A percentile compares a stretch with the other conserved stretches of the same genome.
Conservation (phyloP, 2,797 vertebrate genomes). For the Acrocephalus scirpaceus region DNA sequence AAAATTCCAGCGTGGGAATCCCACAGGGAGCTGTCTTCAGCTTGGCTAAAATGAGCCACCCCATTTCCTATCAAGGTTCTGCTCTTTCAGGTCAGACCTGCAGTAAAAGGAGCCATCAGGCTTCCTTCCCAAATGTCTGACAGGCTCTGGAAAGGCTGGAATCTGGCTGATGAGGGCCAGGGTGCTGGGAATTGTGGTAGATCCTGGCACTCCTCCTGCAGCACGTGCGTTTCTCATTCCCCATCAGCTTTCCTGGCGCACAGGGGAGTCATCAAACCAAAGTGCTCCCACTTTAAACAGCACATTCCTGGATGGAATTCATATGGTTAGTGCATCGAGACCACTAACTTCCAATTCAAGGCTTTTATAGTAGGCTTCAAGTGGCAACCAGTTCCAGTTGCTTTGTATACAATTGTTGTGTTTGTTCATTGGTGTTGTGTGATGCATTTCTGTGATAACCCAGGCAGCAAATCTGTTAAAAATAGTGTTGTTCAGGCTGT, state of each 20-base stretch:
- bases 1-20: background rate
- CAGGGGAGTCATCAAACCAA: background rate
- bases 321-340: background rate
- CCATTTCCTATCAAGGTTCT: background rate
- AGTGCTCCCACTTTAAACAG: background rate
- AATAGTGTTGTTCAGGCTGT: background rate
- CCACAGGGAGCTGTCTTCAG: background rate
- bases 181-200: background rate
- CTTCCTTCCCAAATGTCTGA: background rate
- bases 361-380: background rate
- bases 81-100: conserved; percentile 7
- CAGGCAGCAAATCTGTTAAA: background rate
- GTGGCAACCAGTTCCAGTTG: background rate
- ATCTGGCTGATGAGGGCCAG: background rate
- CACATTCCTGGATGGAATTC: background rate
- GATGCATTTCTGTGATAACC: background rate
- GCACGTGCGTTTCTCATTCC: background rate
- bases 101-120: background rate
- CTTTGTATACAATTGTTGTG: background rate
- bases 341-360: background rate
- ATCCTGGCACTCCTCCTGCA: background rate
- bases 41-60: background rate
- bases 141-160: background rate
- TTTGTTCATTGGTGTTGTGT: background rate
- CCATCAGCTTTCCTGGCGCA: background rate